Conservation (phyloP, 2,113 vertebrate species). For the Pheucticus melanocephalus region DNA sequence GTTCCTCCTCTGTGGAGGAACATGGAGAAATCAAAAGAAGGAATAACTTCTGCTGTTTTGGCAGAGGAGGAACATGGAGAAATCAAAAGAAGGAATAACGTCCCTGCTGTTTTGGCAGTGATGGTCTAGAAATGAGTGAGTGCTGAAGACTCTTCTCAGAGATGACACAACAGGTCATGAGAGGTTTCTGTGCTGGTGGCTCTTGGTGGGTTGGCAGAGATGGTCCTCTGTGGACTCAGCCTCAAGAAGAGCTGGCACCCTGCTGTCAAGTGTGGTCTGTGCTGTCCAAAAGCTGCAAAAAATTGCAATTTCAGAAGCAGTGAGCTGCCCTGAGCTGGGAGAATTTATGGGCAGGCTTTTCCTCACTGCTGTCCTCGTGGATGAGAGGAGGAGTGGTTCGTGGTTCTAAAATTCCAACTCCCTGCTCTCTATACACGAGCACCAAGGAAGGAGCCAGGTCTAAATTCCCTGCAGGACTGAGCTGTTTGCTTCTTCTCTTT, state of each 20-base stretch:
- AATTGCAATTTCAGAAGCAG: neutral
- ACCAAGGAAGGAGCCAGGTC: neutral
- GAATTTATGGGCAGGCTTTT: neutral
- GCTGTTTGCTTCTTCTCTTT: neutral
- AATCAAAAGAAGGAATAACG: too few species aligned
- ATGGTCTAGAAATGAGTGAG: neutral
- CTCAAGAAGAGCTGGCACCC: neutral
- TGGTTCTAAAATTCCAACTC: neutral
- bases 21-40: too few species aligned
- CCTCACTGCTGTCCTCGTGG: accelerated
- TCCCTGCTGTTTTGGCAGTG: neutral
- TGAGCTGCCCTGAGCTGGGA: neutral
- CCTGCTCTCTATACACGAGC: neutral
- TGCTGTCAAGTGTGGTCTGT: neutral
- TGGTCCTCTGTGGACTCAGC: neutral
- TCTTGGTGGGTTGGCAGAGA: neutral
- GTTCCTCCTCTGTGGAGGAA: neutral
- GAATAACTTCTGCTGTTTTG: too few species aligned
- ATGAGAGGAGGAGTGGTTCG: neutral
- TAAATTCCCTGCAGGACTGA: neutral
- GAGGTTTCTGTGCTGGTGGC: neutral
- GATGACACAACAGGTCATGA: accelerated
- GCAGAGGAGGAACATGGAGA: too few species aligned
- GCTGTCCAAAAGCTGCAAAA: neutral
- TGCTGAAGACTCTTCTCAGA: neutral